Evolutionary conservation across 2,113 vertebrate genomes (phyloP).

Genomic region (Xerus inauris): DNA sequence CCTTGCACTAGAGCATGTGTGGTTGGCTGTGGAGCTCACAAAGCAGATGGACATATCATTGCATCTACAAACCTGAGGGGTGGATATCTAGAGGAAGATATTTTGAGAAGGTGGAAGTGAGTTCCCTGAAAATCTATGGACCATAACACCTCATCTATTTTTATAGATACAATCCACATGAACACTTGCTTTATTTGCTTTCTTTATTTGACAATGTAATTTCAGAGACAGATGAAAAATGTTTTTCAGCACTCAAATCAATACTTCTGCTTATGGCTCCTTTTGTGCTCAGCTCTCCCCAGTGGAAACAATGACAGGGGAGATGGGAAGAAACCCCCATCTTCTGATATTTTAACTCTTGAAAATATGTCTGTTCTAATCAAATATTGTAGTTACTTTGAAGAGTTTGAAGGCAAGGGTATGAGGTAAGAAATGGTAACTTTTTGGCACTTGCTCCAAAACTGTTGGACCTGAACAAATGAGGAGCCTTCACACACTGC

Average conservation of each 20-base stretch:
- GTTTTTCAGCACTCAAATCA: slow-evolving; percentile 58
- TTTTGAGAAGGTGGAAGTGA: slow-evolving; percentile 48
- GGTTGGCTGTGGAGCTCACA: not conserved
- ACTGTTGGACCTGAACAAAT: not conserved
- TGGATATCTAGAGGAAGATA: slow-evolving; percentile 20
- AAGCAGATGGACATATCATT: not conserved
- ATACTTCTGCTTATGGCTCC: slow-evolving; percentile 65
- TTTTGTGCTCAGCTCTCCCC: not conserved
- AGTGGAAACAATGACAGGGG: slow-evolving; percentile 16
- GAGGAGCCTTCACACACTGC: not conserved
- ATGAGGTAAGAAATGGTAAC: not conserved
- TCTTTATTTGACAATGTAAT: slow-evolving; percentile 67
- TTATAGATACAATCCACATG: slow-evolving; percentile 59
- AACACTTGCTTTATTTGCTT: slow-evolving; percentile 58
- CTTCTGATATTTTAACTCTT: slow-evolving; percentile 12
- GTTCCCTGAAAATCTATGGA: slow-evolving; percentile 24
- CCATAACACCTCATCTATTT: slow-evolving; percentile 36
- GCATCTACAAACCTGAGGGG: not conserved
- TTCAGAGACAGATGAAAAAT: slow-evolving; percentile 68
- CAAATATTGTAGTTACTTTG: slow-evolving; percentile 51
- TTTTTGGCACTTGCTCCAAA: not conserved
- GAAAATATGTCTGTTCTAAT: slow-evolving; percentile 58
- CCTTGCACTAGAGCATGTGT: not conserved
- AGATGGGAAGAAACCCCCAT: not conserved
- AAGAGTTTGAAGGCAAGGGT: slow-evolving; percentile 13